Conservation (phyloP, 2,113 vertebrate species). For the Onychostoma macrolepis region DNA sequence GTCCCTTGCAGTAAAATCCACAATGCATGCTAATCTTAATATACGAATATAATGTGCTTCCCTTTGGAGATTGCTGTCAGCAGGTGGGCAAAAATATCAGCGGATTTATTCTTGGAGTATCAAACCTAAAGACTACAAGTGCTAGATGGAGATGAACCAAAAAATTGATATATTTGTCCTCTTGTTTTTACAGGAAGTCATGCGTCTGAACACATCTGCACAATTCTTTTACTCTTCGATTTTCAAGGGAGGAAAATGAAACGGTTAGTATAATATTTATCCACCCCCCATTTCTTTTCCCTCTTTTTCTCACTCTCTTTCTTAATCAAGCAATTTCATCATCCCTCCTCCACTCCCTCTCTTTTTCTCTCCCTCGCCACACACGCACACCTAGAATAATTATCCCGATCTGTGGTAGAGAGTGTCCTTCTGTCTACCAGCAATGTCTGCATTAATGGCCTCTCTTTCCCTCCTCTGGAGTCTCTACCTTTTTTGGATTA, state of each 20-base stretch:
- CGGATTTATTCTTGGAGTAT: conserved; percentile 42
- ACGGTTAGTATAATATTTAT: neutral
- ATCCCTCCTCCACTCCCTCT: conserved; percentile 34
- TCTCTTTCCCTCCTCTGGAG: conserved; percentile 57
- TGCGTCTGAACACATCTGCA: neutral
- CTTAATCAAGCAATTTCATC: conserved; percentile 37
- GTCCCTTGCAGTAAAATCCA: neutral
- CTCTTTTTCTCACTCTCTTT: neutral
- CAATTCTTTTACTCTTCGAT: neutral
- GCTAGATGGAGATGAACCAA: neutral
- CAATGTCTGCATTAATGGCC: conserved; percentile 72
- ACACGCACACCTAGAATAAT: conserved; percentile 81
- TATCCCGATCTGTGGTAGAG: conserved; percentile 72
- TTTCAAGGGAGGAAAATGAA: conserved; percentile 1
- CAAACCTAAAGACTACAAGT: conserved; percentile 34
- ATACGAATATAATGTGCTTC: conserved; percentile 32
- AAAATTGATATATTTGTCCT: neutral
- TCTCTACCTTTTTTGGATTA: conserved; percentile 73
- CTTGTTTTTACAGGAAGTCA: neutral
- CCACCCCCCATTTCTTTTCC: neutral
- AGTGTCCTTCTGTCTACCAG: conserved; percentile 65
- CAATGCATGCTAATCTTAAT: conserved; percentile 9
- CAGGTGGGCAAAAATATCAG: conserved; percentile 48
- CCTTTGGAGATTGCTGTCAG: conserved; percentile 37
- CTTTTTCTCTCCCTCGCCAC: neutral